Percentiles rank a stretch among this genome's conserved stretches.
phyloP scores from a whole-genome alignment of 1,140 invertebrate genomes.

The Conus betulinus region DNA sequence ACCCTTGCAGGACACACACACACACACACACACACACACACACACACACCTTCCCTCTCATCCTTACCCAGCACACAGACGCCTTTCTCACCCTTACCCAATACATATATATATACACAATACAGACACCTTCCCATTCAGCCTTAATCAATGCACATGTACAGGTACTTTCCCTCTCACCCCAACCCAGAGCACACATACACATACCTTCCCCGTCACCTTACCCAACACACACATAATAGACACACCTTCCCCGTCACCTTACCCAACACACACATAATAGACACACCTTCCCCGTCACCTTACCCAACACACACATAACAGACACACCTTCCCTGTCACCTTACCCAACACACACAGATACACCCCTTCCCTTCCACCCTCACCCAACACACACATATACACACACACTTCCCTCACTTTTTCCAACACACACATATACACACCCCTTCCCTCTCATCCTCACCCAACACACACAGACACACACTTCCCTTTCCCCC shows the following conservation, averaged over 20 bases:
- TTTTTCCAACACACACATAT: too few relatives aligned
- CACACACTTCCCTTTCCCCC: background rate
- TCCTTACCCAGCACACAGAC: too few relatives aligned
- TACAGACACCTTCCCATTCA: background rate
- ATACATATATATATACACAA: too few relatives aligned
- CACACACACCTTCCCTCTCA: background rate
- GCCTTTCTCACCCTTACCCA: too few relatives aligned
- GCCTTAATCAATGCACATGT: background rate
- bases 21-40: background rate
- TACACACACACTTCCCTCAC: too few relatives aligned
- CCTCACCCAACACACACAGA: background rate
- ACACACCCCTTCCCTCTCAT: background rate
- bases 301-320: too few relatives aligned
- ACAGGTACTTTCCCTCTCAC: background rate
- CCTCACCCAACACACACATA: too few relatives aligned
- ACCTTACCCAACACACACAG: background rate
- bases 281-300: too few relatives aligned
- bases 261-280: too few relatives aligned
- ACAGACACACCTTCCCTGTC: background rate
- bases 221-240: background rate
- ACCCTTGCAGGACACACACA: background rate
- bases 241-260: too few relatives aligned
- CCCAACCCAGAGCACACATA: background rate
- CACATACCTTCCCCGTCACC: background rate
- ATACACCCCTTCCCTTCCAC: too few relatives aligned